Evolutionary conservation across 2,888 invertebrate species (phyloP).

Genomic region (Ditylenchus weischeri): DNA sequence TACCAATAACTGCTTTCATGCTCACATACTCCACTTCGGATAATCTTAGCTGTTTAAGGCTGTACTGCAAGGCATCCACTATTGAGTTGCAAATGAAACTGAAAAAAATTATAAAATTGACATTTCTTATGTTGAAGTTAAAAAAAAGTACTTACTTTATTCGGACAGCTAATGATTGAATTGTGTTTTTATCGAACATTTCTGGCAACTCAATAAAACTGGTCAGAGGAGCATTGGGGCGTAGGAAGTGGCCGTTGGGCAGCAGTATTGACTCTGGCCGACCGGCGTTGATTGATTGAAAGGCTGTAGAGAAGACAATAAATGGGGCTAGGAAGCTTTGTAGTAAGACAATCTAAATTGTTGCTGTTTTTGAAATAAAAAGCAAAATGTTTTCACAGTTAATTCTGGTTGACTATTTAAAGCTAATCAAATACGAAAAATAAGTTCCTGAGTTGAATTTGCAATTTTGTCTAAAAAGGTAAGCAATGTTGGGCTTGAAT

Average conservation of each 20-base stretch:
- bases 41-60: slow-evolving; percentile 36
- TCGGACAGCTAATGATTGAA: background rate
- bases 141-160: background rate
- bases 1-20: slow-evolving; percentile 49
- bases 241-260: slow-evolving; percentile 40
- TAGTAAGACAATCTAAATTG: slow-evolving; percentile 43
- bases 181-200: background rate
- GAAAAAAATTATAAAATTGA: background rate
- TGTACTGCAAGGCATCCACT: slow-evolving; percentile 13
- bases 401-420: too few species aligned
- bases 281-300: slow-evolving; percentile 35
- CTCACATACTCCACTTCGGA: slow-evolving; percentile 48
- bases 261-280: slow-evolving; percentile 39
- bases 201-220: slow-evolving; percentile 1
- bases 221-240: slow-evolving; percentile 25
- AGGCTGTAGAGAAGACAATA: slow-evolving; percentile 43
- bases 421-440: too few species aligned
- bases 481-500: too few species aligned
- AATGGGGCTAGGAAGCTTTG: slow-evolving; percentile 34
- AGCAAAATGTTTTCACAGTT: too few species aligned
- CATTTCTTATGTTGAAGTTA: background rate
- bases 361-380: background rate
- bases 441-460: too few species aligned
- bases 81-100: slow-evolving; percentile 11
- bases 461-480: too few species aligned